These are phyloP conservation scores for Himalopsyche tibetana DNA, from an alignment of 2,888 invertebrate genomes.

Conservation along the genomic window DNA sequence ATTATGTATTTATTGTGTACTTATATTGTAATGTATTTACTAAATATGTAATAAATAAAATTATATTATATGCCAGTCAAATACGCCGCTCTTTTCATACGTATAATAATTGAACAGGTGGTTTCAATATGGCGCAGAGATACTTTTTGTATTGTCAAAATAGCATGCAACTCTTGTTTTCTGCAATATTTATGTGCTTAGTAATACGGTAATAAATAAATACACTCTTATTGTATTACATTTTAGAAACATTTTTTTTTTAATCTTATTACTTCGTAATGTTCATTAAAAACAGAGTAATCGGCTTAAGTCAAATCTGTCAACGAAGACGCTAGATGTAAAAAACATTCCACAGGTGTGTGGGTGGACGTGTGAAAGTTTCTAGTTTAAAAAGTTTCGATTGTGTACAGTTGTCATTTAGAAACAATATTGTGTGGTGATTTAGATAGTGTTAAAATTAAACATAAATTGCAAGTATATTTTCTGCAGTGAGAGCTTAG, in stretches of 20 bases:
- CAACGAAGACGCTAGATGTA: conserved; percentile 53
- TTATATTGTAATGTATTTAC: no score
- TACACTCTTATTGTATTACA: no score
- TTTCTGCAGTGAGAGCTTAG: neutral
- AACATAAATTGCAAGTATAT: neutral
- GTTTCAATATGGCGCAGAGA: conserved; percentile 58
- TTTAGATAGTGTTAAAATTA: neutral
- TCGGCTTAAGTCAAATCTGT: conserved; percentile 54
- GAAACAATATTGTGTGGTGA: conserved; percentile 17
- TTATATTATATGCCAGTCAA: neutral
- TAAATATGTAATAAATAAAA: no score
- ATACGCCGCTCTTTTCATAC: conserved; percentile 15
- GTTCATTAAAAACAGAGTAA: conserved; percentile 8
- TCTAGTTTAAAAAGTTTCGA: conserved; percentile 50
- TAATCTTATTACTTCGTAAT: neutral
- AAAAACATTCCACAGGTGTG: conserved; percentile 62
- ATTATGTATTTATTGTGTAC: no score
- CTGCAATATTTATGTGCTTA: conserved; percentile 46
- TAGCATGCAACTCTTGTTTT: conserved; percentile 55
- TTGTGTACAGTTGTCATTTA: conserved; percentile 44
- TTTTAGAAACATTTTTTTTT: no score
- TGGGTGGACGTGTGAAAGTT: conserved; percentile 58
- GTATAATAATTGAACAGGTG: conserved; percentile 54
- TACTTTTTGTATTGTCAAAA: conserved; percentile 55
- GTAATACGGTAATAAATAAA: neutral